A percentile compares a stretch with the other conserved stretches of the same genome.
Conservation (phyloP, 92 coral and sea anemone species). For the Palythoa grandis region DNA sequence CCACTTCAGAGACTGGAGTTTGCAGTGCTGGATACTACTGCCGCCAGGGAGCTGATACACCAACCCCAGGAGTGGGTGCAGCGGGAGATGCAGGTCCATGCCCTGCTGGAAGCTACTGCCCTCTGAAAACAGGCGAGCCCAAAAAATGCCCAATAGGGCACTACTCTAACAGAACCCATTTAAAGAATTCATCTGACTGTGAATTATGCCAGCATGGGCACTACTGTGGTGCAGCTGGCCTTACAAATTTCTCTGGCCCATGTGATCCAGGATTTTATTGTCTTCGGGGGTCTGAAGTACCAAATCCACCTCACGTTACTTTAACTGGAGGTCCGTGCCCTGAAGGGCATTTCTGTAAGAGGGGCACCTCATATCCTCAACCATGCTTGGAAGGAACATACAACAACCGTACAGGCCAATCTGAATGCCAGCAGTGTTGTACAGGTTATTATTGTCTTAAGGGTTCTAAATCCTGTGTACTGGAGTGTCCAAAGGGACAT, state of each 20-base stretch:
- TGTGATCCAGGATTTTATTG: slow-evolving; percentile 97
- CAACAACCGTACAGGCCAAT: slow-evolving; percentile 95
- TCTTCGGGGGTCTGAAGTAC: slow-evolving; percentile 84
- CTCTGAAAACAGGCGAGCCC: slow-evolving; percentile 85
- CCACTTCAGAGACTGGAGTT: slow-evolving; percentile 79
- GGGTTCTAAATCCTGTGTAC: slow-evolving; percentile 77
- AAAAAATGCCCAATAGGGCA: slow-evolving; percentile 87
- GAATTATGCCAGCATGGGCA: slow-evolving; percentile 84
- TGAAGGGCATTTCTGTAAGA: slow-evolving; percentile 89
- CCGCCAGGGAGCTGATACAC: slow-evolving; percentile 81
- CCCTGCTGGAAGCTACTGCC: slow-evolving; percentile 89
- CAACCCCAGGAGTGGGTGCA: slow-evolving; percentile 80
- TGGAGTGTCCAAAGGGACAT: slow-evolving; percentile 89
- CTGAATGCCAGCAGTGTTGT: slow-evolving; percentile 80
- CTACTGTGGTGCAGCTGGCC: slow-evolving; percentile 91
- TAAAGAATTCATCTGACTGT: slow-evolving; percentile 73
- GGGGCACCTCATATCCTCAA: slow-evolving; percentile 87
- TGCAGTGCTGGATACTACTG: slow-evolving; percentile 95
- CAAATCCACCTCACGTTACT: slow-evolving; percentile 86
- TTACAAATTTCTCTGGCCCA: slow-evolving; percentile 73
- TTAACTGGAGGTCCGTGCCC: slow-evolving; percentile 98
- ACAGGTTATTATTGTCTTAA: slow-evolving; percentile 90
- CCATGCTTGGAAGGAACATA: slow-evolving; percentile 89
- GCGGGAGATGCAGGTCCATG: slow-evolving; percentile 95
- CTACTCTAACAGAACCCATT: slow-evolving; percentile 82